A percentile compares a stretch with the other conserved stretches of the same genome.
Evolutionary conservation across 2,113 vertebrate species (phyloP).

Genomic region (Eupsittula cactorum): DNA sequence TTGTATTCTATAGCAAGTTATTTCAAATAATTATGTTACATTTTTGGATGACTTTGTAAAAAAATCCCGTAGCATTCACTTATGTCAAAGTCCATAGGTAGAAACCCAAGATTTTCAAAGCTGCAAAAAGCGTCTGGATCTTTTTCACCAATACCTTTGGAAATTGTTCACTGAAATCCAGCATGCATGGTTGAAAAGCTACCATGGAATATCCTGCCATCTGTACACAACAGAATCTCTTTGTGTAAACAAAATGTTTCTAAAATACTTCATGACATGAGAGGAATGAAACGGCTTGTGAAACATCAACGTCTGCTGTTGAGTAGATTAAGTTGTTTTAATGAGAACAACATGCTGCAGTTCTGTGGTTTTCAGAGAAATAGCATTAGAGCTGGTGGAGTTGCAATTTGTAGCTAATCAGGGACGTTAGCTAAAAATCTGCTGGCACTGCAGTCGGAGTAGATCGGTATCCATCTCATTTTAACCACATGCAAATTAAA

Average conservation of each 20-base stretch:
- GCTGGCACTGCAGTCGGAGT: not conserved
- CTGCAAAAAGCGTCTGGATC: not conserved
- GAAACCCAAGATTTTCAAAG: not conserved
- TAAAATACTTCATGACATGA: not conserved
- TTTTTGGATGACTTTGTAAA: not conserved
- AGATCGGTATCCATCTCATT: not conserved
- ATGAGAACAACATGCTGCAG: not conserved
- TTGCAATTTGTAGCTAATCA: not conserved
- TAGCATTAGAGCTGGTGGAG: not conserved
- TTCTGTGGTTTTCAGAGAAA: not conserved
- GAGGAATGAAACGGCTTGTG: not conserved
- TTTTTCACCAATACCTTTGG: not conserved
- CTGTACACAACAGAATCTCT: not conserved
- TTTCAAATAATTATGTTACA: not conserved
- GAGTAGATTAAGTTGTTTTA: not conserved
- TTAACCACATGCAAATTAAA: not conserved
- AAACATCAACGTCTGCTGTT: not conserved
- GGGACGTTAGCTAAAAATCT: not conserved
- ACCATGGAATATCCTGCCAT: not conserved
- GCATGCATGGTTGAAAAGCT: not conserved
- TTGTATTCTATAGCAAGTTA: not conserved
- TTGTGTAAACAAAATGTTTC: not conserved
- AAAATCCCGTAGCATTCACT: not conserved
- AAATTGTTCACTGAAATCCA: not conserved
- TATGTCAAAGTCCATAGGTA: not conserved